Conservation (phyloP, 2,113 vertebrate genomes). For the Burhinus oedicnemus region DNA sequence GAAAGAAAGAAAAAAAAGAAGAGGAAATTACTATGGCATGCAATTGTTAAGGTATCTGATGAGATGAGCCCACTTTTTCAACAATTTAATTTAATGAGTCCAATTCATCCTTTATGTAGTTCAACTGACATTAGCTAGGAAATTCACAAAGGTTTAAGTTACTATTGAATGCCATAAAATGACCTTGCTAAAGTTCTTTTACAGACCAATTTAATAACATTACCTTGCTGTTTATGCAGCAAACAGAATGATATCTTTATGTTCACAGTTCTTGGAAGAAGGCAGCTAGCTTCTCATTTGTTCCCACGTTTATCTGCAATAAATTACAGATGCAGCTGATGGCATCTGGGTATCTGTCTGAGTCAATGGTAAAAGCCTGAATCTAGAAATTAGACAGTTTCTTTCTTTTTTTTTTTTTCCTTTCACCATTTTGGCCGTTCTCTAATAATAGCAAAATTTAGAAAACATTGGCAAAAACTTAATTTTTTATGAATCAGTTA, state of each 20-base stretch:
- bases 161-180: background rate
- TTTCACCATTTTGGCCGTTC: background rate
- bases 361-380: background rate
- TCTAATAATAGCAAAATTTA: background rate
- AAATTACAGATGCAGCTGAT: background rate
- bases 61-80: background rate
- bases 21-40: background rate
- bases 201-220: background rate
- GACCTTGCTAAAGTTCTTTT: background rate
- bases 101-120: background rate
- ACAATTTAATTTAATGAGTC: background rate
- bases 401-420: background rate
- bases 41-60: background rate
- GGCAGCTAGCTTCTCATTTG: background rate
- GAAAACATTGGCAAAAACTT: background rate
- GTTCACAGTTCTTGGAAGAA: background rate
- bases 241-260: background rate
- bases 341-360: background rate
- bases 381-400: background rate
- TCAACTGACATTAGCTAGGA: background rate
- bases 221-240: background rate
- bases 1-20: background rate
- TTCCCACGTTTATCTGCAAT: background rate
- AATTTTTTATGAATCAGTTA: background rate
- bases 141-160: background rate